phyloP scores from a whole-genome alignment of 1,140 invertebrate species.

The Limonius californicus region DNA sequence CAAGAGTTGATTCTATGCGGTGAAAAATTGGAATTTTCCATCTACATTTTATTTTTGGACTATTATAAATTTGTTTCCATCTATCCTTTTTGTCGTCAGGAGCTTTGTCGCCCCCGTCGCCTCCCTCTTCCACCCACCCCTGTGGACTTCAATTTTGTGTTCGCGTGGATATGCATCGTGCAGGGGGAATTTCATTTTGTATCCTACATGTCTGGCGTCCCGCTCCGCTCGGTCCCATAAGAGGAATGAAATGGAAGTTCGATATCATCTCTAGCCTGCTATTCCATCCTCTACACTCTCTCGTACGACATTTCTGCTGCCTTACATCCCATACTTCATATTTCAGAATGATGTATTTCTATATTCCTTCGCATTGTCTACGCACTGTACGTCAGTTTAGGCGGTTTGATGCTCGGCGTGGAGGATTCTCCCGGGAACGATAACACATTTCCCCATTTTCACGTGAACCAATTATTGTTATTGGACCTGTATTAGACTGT shows the following conservation, averaged over 20 bases:
- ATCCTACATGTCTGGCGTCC: conserved; percentile 39
- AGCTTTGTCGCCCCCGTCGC: conserved; percentile 23
- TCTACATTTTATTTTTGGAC: conserved; percentile 24
- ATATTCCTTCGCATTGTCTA: conserved; percentile 12
- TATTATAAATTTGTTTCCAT: conserved; percentile 45
- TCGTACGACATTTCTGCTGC: conserved; percentile 21
- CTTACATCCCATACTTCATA: conserved; percentile 17
- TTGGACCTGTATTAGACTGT: background rate
- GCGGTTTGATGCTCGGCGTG: conserved; percentile 14
- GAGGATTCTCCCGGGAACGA: background rate
- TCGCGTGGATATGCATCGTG: conserved; percentile 39
- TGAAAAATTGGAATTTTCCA: background rate
- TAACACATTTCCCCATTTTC: background rate
- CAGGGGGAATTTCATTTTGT: conserved; percentile 45
- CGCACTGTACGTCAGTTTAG: conserved; percentile 16
- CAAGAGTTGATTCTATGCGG: background rate
- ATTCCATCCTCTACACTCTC: conserved; percentile 28
- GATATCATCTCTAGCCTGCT: conserved; percentile 38
- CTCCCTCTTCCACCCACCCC: conserved; percentile 30
- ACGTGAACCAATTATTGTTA: background rate
- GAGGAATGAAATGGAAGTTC: conserved; percentile 43
- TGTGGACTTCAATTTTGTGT: conserved; percentile 45
- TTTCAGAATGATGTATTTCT: conserved; percentile 15
- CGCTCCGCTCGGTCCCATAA: conserved; percentile 32
- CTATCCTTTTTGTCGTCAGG: conserved; percentile 39